A percentile compares a stretch with the other conserved stretches of the same genome.
These are phyloP conservation scores for Crematogaster levior DNA, from an alignment of 2,888 invertebrate species.

Conservation along the genomic window DNA sequence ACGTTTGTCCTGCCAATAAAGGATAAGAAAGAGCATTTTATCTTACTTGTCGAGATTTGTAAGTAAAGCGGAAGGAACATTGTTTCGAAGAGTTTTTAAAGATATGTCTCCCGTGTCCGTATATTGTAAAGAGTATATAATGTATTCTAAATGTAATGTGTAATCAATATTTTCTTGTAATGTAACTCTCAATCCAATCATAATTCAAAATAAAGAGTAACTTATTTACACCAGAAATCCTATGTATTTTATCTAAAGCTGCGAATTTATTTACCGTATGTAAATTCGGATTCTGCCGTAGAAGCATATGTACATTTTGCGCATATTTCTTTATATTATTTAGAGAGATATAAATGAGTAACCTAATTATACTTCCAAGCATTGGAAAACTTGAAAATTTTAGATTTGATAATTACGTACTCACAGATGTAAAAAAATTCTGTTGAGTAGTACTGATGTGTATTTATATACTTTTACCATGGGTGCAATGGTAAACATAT, in stretches of 20 bases:
- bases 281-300: neutral
- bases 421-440: neutral
- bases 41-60: conserved; percentile 26
- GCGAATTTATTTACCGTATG: neutral
- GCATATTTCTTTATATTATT: neutral
- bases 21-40: conserved; percentile 41
- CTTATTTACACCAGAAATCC: conserved; percentile 66
- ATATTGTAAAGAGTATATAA: conserved; percentile 63
- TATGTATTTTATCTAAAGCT: neutral
- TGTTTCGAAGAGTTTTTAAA: conserved; percentile 53
- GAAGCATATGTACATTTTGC: neutral
- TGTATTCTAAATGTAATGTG: conserved; percentile 78
- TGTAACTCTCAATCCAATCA: conserved; percentile 68
- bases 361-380: neutral
- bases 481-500: too few species aligned
- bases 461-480: neutral
- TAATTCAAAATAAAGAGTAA: conserved; percentile 72
- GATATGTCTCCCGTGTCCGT: conserved; percentile 56
- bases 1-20: conserved; percentile 60
- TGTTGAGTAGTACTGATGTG: neutral
- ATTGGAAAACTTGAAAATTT: neutral
- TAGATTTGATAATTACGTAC: neutral
- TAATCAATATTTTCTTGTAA: conserved; percentile 79
- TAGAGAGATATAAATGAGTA: neutral
- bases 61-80: conserved; percentile 49